These are phyloP conservation scores for Leucozona laternaria DNA, from an alignment of 2,888 invertebrate species.

Conservation along the genomic window DNA sequence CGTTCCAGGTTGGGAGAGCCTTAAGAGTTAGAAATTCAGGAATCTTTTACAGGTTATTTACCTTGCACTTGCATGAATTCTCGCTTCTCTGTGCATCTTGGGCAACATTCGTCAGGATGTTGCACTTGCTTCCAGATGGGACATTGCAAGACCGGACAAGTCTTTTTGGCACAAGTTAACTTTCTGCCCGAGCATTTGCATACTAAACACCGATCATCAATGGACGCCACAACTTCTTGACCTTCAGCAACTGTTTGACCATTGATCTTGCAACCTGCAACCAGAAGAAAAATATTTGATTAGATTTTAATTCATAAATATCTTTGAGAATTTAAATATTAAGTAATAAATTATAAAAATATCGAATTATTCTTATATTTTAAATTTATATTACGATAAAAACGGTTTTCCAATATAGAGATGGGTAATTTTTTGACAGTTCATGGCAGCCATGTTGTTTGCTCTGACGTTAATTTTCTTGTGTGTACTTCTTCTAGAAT, in stretches of 20 bases:
- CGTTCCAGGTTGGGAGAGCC: too few species aligned
- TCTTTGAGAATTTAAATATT: too few species aligned
- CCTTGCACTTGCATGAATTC: conserved; percentile 83
- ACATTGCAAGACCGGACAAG: conserved; percentile 95
- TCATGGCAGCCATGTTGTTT: too few species aligned
- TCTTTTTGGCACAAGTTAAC: conserved; percentile 91
- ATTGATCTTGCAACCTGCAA: conserved; percentile 91
- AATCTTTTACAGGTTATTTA: conserved; percentile 64
- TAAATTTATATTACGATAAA: too few species aligned
- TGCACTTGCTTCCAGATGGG: conserved; percentile 88
- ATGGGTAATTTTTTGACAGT: too few species aligned
- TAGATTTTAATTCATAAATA: neutral
- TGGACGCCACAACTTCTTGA: conserved; percentile 89
- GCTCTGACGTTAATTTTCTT: too few species aligned
- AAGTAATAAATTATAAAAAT: too few species aligned
- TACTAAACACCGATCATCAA: conserved; percentile 94
- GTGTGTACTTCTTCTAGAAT: too few species aligned
- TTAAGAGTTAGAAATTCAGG: too few species aligned
- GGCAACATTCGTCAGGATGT: conserved; percentile 92
- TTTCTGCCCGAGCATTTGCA: conserved; percentile 90
- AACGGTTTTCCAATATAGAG: too few species aligned
- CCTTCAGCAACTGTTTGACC: conserved; percentile 92
- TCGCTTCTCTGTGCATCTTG: conserved; percentile 83
- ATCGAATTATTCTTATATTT: too few species aligned
- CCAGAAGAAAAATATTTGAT: neutral